Conservation (phyloP, 92 coral and sea anemone genomes). For the Pocillopora grandis region DNA sequence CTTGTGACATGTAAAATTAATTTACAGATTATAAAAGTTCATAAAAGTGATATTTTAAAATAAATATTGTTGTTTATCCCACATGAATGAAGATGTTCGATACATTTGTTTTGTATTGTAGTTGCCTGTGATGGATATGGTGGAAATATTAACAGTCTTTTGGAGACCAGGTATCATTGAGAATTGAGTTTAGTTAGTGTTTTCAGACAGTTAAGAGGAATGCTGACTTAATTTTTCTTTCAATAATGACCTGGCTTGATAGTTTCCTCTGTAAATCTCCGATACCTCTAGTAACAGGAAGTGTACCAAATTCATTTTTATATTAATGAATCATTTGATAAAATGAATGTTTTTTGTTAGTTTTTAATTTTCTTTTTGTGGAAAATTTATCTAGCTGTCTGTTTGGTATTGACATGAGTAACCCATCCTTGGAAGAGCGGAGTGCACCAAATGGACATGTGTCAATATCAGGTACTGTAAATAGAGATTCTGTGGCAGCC, state of each 20-base stretch:
- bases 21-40: no score
- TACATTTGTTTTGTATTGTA: constrained; percentile 13
- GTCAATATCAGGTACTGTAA: constrained; percentile 63
- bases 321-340: no score
- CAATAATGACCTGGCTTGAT: no score
- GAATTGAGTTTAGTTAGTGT: background rate
- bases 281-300: no score
- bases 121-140: constrained; percentile 50
- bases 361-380: constrained; percentile 2
- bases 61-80: no score
- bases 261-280: no score
- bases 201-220: no score
- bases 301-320: no score
- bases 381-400: constrained; percentile 15
- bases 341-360: background rate
- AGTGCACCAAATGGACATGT: constrained; percentile 67
- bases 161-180: constrained; percentile 39
- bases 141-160: constrained; percentile 53
- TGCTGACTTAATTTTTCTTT: background rate
- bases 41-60: no score
- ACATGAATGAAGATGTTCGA: no score
- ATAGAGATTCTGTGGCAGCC: no score
- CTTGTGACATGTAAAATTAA: no score
- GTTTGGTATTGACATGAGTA: constrained; percentile 80
- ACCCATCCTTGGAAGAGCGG: constrained; percentile 45